Evolutionary conservation across 2,888 invertebrate species (phyloP), one percentile per base, ranked within the genome.

Genomic region (Pogonocherus hispidulus): DNA sequence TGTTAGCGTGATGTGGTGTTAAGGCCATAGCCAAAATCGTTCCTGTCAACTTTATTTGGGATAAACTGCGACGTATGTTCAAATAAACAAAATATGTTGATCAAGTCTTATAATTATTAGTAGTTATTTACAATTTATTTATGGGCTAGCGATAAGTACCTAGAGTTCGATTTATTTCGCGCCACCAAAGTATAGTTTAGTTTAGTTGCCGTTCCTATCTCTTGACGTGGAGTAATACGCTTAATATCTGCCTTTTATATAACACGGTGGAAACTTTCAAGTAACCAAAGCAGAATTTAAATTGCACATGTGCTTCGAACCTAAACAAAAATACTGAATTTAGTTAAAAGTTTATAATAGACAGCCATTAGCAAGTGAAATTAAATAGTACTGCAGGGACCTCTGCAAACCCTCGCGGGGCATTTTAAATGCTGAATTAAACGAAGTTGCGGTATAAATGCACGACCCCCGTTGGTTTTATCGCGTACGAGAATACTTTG

Each of bases 301-400:
- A 59, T 32, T 59, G 47, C 59, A 18, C 47, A 47, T 59, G 32
- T 23, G 20, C 18, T 32, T n/a, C 3, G 16, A 32, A 32, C 32
- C 32, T 20, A 46, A 46, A 57, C 46, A 46, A 57, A 57, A 57
- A 57, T 37, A 32, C 16, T 54, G 35, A 35, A 71, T 66, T 63
- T 56, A 62, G 69, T 71, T 67, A 62, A 60, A 69, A 71, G 66
- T 71, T 27, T 71, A 59, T 69, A 66, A 73, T 72, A 66, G 71
- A 27, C 41, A 46, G 23, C 63, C 63, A 72, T 72, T 72, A 72
- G 72, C 72, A 69, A 69, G 69, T 72, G 55, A 72, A 72, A 71
- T 71, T 68, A 71, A 71, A 69, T 67, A 67, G 35, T 63, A 65
- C 63, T 56, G 44, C 20, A 18, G 62, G 66, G 69, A 54, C 57